Base-by-base conservation (phyloP, 2,797 vertebrate genomes). In the Ibycter americanus region DNA sequence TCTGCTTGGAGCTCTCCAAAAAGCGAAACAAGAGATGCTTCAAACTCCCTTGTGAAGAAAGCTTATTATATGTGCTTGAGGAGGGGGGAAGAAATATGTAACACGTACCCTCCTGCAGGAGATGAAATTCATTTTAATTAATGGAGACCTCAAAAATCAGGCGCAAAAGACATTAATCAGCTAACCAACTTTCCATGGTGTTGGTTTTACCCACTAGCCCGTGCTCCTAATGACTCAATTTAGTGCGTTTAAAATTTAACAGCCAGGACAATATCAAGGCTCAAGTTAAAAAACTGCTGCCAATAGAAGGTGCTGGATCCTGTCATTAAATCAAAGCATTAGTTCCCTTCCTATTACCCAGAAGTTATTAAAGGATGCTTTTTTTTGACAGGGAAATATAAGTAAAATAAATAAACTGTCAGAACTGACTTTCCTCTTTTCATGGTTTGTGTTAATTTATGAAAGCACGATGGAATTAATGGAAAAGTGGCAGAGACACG, bases 81-180 rank as follows among this genome's bases (percentile, higher is more conserved):
- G 42, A 94, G 31, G 32, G 55, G 61, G 55, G 80, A 61, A 90
- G 56, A 74, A 97, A 83, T 87, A 88, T 42, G 26, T 87, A 22
- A 92, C 47, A 81, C 84, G 89, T 36, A 61, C 0, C 0, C 62
- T 95, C 77, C 83, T 87, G 67, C 19, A 93, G 95, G 74, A 93
- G 70, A 82, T 9, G 23, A 93, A 94, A 91, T 93, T 66, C 3
- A 61, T 90, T 97, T 84, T 96, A 97, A 93, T 96, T 96, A 97
- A 96, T 89, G 79, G 51, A 93, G 61, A 91, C 29, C 59, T 97
- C 93, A 97, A 96, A 97, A 97, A 95, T 92, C 86, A 74, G 79
- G 68, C 20, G 3, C 70, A 90, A 96, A 94, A 71, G 44, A 82
- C 55, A 90, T 97, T 96, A 94, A 95, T 97, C 94, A 96, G 70